Percentiles rank a stretch among this genome's conserved stretches.
Evolutionary conservation across 2,797 vertebrate genomes (phyloP).

Genomic region (Meriones psammophilus): DNA sequence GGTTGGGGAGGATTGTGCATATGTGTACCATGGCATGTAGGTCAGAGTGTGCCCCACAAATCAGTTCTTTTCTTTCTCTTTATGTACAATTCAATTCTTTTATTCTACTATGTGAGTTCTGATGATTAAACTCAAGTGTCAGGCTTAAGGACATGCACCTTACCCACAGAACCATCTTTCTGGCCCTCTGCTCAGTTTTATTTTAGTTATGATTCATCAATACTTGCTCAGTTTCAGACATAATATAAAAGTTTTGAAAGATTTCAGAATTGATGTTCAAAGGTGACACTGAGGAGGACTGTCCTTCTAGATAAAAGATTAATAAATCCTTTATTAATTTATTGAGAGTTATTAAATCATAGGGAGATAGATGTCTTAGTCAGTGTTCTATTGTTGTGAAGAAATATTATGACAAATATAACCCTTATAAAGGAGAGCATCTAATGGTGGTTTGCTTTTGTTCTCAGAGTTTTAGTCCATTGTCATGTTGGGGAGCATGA

Average conservation of each 20-base stretch:
- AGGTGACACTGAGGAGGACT: background rate
- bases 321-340: background rate
- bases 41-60: background rate
- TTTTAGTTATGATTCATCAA: constrained; percentile 45
- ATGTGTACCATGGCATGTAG: background rate
- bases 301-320: background rate
- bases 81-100: background rate
- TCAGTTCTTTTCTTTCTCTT: background rate
- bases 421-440: background rate
- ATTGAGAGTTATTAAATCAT: background rate
- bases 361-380: background rate
- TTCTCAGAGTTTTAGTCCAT: background rate
- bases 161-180: background rate
- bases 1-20: background rate
- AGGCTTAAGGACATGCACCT: background rate
- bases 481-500: background rate
- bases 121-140: background rate
- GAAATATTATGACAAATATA: background rate
- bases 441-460: background rate
- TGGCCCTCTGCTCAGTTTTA: background rate
- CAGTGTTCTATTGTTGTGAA: background rate
- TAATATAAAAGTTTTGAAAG: background rate
- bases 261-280: background rate
- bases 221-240: constrained; percentile 1
- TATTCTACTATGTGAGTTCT: background rate